Conservation (phyloP, 2,797 vertebrate genomes). For the Sebastes trivittatus region DNA sequence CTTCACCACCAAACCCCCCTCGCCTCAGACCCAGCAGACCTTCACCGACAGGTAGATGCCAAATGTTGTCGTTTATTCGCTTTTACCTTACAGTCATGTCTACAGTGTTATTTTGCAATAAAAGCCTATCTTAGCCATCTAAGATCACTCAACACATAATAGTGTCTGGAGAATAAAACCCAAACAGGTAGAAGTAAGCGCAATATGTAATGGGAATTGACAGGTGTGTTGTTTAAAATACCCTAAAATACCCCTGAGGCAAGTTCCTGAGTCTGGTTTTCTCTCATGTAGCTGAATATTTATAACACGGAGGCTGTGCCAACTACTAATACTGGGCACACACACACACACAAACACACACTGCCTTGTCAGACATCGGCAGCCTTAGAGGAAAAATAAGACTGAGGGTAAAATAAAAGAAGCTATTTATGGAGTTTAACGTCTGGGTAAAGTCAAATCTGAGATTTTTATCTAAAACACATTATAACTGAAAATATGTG, state of each 20-base stretch:
- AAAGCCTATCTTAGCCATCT: background rate
- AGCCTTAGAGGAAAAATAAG: constrained; percentile 19
- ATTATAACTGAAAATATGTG: background rate
- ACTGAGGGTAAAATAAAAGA: background rate
- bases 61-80: background rate
- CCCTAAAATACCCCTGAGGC: constrained; percentile 8
- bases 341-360: background rate
- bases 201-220: constrained; percentile 14
- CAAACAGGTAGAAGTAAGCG: background rate
- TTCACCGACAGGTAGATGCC: constrained; percentile 86
- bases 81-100: background rate
- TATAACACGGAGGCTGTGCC: constrained; percentile 9
- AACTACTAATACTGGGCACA: background rate
- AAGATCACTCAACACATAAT: background rate
- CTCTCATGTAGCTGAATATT: constrained; percentile 38
- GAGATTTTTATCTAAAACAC: background rate
- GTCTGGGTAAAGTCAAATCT: background rate
- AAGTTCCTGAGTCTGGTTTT: constrained; percentile 9
- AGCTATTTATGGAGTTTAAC: constrained; percentile 14
- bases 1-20: constrained; percentile 68
- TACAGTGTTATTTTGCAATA: background rate
- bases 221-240: constrained; percentile 33
- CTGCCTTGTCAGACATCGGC: background rate
- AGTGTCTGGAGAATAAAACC: background rate
- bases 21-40: constrained; percentile 77